Base-by-base conservation (phyloP, 2,113 vertebrate genomes). In the Enhydra lutris region DNA sequence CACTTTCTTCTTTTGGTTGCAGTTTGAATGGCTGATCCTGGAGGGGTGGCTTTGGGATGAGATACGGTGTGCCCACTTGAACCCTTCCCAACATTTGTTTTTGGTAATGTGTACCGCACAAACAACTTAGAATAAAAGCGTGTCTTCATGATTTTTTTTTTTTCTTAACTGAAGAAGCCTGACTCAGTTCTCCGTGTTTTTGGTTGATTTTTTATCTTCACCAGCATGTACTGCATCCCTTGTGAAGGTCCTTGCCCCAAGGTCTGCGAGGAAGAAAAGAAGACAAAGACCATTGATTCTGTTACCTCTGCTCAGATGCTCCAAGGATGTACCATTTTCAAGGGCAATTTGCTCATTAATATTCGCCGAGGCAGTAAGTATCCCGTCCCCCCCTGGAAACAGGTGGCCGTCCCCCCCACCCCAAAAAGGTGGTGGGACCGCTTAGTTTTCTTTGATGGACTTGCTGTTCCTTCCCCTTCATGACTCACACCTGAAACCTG, bases 311-410 rank as follows among this genome's bases (percentile, higher is more conserved):
- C 99, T 57, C 99, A 99, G 96, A 99, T 99, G 97, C 98, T 99
- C 86, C 99, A 99, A 98, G 99, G 99, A 65, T 99, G 99, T 98
- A 99, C 99, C 1, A 99, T 99, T 97, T 99, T 99, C 96, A 99
- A 99, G 89, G 99, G 99, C 95, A 99, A 99, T 97, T 98, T 99
- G 98, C 99, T 99, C 96, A 99, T 99, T 98, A 99, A 99, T 98
- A 99, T 99, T 98, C 99, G 99, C 0, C 99, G 99, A 71, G 99
- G 99, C 98, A 99, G 99, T 99, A 98, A 99, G 99, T 99, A 98
- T 65, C 55, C 9, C n/a, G 0, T 4, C 31, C 84, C n/a, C n/a
- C 74, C n/a, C 39, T 5, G 39, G 42, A 42, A 42, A 42, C 42
- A 42, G 42, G 42, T 42, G 42, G 6, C 42, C 42, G 42, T 42